Base-by-base conservation (phyloP, 2,888 invertebrate genomes). In the Merodon equestris region DNA sequence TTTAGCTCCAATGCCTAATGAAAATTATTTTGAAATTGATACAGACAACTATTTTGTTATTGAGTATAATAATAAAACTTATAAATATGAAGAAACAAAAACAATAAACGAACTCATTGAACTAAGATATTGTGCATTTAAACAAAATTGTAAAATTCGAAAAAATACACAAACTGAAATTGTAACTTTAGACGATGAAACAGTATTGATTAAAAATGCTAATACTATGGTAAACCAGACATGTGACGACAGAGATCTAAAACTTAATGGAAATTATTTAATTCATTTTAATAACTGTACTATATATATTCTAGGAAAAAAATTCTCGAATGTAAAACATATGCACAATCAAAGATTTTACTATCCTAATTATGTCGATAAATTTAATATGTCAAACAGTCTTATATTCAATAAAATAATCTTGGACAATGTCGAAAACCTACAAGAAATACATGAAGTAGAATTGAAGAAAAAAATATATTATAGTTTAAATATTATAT, bases 241-340 rank as follows among this genome's bases (percentile, higher is more conserved):
- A 45, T 57, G 44, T 57, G 57, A 57, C 27, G 57, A 57, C 44
- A 44, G 57, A 18, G 13, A 56, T 15, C 17, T 56, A 17, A 42
- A 10, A n/a, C 54, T 56, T 18, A 42, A 7, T 9, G 54, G 54
- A 40, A 56, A 42, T 5, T 42, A 56, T 56, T 19, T 56, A 14
- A 42, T 56, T 15, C 40, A 56, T 17, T 38, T 56, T 40, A 38
- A 10, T n/a, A 56, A 56, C 40, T 56, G 54, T 18, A 57, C 44
- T 27, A 3, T 40, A 1, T 18, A 13, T 7, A 12, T 42, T 9
- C 14, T 54, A 12, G 17, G 18, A 0, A 15, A 58, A 45, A 58
- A 47, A 58, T 58, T 15, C 5, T 57, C 57, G 1, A 57, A 57
- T 57, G 57, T 34, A 57, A 58, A 58, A n/a, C 34, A 47, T 34